A percentile compares a stretch with the other conserved stretches of the same genome.
phyloP scores from a whole-genome alignment of 2,113 vertebrate genomes.

The Psephotus haematonotus region DNA sequence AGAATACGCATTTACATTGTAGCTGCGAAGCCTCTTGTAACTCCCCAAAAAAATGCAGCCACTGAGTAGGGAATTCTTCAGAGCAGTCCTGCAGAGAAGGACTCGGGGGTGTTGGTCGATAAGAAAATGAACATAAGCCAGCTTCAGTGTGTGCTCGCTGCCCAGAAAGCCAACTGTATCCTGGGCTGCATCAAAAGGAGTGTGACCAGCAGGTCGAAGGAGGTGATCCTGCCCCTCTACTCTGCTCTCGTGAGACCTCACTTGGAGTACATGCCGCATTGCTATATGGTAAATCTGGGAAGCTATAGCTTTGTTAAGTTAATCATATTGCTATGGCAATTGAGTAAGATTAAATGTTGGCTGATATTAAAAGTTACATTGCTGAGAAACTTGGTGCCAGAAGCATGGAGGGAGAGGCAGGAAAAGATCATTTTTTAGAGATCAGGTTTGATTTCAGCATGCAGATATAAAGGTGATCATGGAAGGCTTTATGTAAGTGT shows the following conservation, averaged over 20 bases:
- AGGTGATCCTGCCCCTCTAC: too few species aligned
- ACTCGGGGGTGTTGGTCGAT: too few species aligned
- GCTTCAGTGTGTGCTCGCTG: too few species aligned
- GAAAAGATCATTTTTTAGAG: background rate
- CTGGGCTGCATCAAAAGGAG: too few species aligned
- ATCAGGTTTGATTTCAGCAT: background rate
- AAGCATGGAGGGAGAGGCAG: background rate
- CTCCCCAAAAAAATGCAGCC: background rate
- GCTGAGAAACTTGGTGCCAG: background rate
- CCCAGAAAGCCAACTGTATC: too few species aligned
- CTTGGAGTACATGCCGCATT: background rate
- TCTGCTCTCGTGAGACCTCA: background rate
- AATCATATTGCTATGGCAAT: background rate
- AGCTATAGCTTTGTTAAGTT: background rate
- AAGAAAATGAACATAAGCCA: too few species aligned
- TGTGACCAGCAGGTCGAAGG: too few species aligned
- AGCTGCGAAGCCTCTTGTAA: background rate
- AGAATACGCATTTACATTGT: background rate
- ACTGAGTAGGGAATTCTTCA: background rate
- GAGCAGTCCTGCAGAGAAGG: too few species aligned
- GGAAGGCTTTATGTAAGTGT: background rate
- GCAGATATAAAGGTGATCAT: background rate
- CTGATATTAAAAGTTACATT: background rate
- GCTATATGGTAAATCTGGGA: background rate
- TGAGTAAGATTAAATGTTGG: background rate